phyloP scores from a whole-genome alignment of 2,888 invertebrate species.

The Copidosoma aretas region DNA sequence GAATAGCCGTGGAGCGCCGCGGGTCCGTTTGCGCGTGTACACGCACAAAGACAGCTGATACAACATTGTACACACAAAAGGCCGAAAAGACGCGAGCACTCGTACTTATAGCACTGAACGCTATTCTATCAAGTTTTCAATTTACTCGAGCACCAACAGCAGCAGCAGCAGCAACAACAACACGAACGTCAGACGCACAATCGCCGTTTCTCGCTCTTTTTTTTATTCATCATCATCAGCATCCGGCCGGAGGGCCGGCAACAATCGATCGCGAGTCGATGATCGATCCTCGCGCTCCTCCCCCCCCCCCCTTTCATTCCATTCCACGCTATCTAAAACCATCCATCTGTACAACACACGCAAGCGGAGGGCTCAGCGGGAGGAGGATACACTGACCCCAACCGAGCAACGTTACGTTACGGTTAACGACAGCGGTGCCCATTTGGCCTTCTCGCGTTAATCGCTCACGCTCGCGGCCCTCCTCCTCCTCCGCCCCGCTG shows the following conservation, averaged over 20 bases:
- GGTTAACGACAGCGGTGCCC: conserved; percentile 28
- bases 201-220: too few relatives aligned
- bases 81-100: too few relatives aligned
- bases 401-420: not conserved
- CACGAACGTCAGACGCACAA: too few relatives aligned
- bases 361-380: conserved; percentile 11
- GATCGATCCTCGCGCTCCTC: not conserved
- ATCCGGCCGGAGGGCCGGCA: too few relatives aligned
- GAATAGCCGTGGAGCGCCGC: not conserved
- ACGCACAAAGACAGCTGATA: too few relatives aligned
- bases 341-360: conserved; percentile 29
- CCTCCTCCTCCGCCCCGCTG: not conserved
- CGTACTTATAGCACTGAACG: not conserved
- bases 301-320: not conserved
- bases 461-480: conserved; percentile 20
- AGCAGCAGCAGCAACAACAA: not conserved
- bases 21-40: too few relatives aligned
- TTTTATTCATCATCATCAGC: too few relatives aligned
- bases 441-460: conserved; percentile 30
- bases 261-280: conserved; percentile 19
- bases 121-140: not conserved
- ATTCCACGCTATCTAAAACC: conserved; percentile 27
- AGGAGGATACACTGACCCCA: conserved; percentile 27
- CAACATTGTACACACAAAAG: too few relatives aligned
- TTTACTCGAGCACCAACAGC: not conserved